Conservation (phyloP, 2,113 vertebrate genomes). For the Setophaga kirtlandii region DNA sequence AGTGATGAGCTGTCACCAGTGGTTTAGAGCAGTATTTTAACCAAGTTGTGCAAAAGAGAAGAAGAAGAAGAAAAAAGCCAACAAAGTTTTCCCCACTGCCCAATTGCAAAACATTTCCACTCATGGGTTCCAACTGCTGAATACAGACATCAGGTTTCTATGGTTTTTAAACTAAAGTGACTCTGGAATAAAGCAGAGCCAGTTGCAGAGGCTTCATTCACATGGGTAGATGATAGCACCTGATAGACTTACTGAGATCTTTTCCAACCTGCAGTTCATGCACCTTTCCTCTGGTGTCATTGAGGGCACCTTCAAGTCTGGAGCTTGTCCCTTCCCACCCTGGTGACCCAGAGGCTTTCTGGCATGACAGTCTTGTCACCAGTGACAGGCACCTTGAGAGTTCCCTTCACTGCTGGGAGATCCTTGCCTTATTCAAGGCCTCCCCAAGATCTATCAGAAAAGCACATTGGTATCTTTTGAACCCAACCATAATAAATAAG, state of each 20-base stretch:
- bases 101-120: slow-evolving; percentile 26
- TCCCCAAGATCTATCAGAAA: neutral
- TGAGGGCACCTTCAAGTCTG: neutral
- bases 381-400: neutral
- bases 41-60: neutral
- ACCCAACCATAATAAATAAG: neutral
- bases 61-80: neutral
- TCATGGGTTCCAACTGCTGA: neutral
- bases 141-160: neutral
- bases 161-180: slow-evolving; percentile 6
- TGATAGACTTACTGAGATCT: neutral
- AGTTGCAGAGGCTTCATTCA: neutral
- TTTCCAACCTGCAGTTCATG: neutral
- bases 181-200: neutral
- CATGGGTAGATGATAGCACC: neutral
- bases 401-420: neutral
- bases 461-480: neutral
- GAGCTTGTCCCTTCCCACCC: neutral
- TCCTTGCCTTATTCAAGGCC: neutral
- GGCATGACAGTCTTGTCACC: neutral
- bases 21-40: slow-evolving; percentile 29
- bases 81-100: neutral
- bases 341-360: neutral
- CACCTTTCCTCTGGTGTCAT: neutral
- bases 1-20: neutral